A percentile compares a stretch with the other conserved stretches of the same genome.
Evolutionary conservation across 2,888 invertebrate species (phyloP).

Genomic region (Dioctria rufipes): DNA sequence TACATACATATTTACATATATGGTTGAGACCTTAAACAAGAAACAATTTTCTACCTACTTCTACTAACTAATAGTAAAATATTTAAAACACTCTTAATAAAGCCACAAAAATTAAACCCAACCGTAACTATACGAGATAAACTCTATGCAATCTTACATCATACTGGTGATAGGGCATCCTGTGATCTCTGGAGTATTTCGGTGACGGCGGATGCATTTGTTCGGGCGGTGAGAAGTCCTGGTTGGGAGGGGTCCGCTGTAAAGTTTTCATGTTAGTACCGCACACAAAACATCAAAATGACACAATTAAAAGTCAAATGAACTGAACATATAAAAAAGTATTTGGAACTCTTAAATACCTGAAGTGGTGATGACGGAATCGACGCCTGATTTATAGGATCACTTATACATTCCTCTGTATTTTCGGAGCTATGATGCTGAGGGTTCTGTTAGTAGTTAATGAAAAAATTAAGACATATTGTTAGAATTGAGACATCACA

Average conservation of each 20-base stretch:
- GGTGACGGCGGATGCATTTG: constrained; percentile 69
- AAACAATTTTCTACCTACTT: background rate
- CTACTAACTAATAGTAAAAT: constrained; percentile 22
- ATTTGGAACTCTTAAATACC: constrained; percentile 64
- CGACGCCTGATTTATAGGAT: constrained; percentile 64
- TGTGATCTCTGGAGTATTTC: constrained; percentile 69
- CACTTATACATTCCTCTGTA: constrained; percentile 67
- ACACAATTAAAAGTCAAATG: constrained; percentile 46
- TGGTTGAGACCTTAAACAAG: background rate
- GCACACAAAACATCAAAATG: constrained; percentile 39
- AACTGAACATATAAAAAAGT: constrained; percentile 7
- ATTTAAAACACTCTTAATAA: constrained; percentile 22
- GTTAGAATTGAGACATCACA: constrained; percentile 47
- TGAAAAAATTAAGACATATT: constrained; percentile 28
- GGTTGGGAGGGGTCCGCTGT: constrained; percentile 63
- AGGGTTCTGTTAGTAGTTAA: constrained; percentile 62
- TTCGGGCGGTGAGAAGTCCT: constrained; percentile 65
- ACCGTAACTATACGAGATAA: too few species aligned
- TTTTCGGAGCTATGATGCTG: constrained; percentile 71
- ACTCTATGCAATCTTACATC: constrained; percentile 67
- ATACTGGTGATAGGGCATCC: constrained; percentile 69
- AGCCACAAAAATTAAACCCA: constrained; percentile 30
- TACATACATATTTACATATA: too few species aligned
- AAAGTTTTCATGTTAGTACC: constrained; percentile 56
- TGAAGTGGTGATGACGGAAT: constrained; percentile 67